Evolutionary conservation across 2,797 vertebrate genomes (phyloP).

Genomic region (Astyanax mexicanus): DNA sequence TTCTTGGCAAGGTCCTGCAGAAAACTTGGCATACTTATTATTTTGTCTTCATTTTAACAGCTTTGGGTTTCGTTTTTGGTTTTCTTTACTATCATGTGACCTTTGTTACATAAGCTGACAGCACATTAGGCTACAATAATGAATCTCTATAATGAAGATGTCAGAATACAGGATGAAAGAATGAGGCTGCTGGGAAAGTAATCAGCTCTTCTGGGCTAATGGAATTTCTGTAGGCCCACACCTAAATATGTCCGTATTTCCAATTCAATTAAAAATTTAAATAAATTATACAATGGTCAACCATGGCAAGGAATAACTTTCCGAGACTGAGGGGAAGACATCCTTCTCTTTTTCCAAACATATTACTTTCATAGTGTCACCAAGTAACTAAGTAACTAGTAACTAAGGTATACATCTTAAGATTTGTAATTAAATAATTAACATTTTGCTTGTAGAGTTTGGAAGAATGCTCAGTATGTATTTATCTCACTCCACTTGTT

Average conservation of each 20-base stretch:
- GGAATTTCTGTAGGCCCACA: too few species aligned
- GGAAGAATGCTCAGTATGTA: too few species aligned
- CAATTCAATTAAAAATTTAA: too few species aligned
- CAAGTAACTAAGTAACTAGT: too few species aligned
- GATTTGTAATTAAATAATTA: neutral
- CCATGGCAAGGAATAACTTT: too few species aligned
- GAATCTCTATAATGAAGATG: neutral
- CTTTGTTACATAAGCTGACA: conserved; percentile 37
- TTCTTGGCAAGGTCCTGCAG: conserved; percentile 43
- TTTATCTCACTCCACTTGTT: neutral
- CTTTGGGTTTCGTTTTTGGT: conserved; percentile 65
- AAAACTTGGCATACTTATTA: neutral
- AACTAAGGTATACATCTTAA: neutral
- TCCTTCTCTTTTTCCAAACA: too few species aligned
- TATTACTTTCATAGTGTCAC: too few species aligned
- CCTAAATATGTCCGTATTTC: too few species aligned
- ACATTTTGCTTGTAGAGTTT: too few species aligned
- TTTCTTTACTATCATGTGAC: conserved; percentile 38
- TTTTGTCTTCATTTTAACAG: conserved; percentile 53
- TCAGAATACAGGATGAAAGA: neutral
- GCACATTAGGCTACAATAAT: neutral
- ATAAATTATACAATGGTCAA: too few species aligned
- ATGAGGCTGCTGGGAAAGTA: neutral
- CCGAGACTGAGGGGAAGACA: too few species aligned
- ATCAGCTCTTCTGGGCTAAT: too few species aligned